Conservation (phyloP, 2,888 invertebrate species). For the Perizoma affinitatum region DNA sequence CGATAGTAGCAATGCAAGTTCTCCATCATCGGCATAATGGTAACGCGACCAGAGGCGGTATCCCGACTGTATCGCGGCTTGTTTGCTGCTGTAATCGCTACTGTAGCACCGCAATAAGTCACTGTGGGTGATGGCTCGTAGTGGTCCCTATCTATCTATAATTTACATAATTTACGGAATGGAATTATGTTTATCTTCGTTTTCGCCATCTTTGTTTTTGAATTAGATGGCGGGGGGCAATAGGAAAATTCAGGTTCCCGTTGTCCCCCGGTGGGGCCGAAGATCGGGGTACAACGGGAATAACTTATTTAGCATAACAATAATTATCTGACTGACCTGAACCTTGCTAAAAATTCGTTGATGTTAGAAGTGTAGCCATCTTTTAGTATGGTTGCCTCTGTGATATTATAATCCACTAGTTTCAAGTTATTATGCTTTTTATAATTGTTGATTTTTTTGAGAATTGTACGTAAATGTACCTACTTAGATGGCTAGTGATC, state of each 20-base stretch:
- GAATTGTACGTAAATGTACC: conserved; percentile 46
- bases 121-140: too few species aligned
- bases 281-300: too few species aligned
- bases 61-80: too few species aligned
- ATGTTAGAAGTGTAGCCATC: conserved; percentile 16
- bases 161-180: conserved; percentile 8
- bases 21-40: too few species aligned
- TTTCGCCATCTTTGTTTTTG: background rate
- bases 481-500: conserved; percentile 64
- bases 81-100: too few species aligned
- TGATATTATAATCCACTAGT: conserved; percentile 60
- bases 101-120: too few species aligned
- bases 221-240: too few species aligned
- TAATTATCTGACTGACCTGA: conserved; percentile 10
- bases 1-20: too few species aligned
- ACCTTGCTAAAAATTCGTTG: conserved; percentile 19
- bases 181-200: conserved; percentile 5
- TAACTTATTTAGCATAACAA: conserved; percentile 1
- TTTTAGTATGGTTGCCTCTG: conserved; percentile 55
- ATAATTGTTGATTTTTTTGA: conserved; percentile 47
- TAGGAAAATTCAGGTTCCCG: too few species aligned
- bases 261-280: too few species aligned
- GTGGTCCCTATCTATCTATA: background rate
- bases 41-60: too few species aligned
- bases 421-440: conserved; percentile 52